A percentile compares a stretch with the other conserved stretches of the same genome.
phyloP scores from a whole-genome alignment of 2,113 vertebrate species.

The Serranochromis macrocephalus region DNA sequence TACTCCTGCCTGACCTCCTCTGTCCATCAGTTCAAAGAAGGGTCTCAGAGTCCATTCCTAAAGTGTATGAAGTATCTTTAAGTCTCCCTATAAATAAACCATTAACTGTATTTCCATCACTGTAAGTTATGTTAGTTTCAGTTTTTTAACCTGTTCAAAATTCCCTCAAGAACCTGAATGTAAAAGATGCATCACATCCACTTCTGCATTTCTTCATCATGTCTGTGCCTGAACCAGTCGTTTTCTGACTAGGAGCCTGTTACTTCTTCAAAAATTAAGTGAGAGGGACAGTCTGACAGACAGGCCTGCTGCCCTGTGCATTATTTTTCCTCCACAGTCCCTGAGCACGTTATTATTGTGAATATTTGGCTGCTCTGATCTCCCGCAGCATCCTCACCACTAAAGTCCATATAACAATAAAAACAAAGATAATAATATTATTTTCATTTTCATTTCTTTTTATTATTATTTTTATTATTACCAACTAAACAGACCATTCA shows the following conservation, averaged over 20 bases:
- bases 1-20: background rate
- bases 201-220: background rate
- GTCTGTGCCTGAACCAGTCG: background rate
- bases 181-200: background rate
- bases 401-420: background rate
- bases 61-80: background rate
- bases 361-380: background rate
- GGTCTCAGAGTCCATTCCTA: background rate
- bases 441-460: background rate
- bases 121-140: fast-evolving
- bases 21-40: background rate
- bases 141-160: background rate
- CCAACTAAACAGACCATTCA: background rate
- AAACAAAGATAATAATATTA: background rate
- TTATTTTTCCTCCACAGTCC: background rate
- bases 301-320: background rate
- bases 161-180: background rate
- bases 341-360: background rate
- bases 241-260: background rate
- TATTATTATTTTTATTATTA: background rate
- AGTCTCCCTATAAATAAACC: background rate
- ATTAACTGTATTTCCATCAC: background rate
- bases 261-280: background rate
- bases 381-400: background rate
- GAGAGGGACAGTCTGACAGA: background rate